phyloP scores from a whole-genome alignment of 2,797 vertebrate genomes.

The Syngnathus rostellatus region DNA sequence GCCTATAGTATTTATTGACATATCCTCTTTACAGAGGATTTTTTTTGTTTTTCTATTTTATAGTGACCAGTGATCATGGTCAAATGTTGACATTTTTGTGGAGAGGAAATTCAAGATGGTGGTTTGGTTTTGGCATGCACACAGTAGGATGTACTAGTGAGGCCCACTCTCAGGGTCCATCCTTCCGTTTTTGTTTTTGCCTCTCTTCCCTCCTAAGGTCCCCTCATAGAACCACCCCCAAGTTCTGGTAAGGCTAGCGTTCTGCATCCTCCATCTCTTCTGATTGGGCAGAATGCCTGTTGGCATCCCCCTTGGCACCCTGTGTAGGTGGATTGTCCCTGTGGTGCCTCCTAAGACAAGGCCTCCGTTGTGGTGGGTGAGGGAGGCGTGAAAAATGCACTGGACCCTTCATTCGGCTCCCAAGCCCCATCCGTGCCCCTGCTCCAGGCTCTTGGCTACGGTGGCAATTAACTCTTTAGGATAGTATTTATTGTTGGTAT shows the following conservation, averaged over 20 bases:
- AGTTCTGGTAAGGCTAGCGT: conserved; percentile 32
- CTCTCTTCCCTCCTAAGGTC: conserved; percentile 19
- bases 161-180: conserved; percentile 37
- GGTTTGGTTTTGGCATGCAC: conserved; percentile 23
- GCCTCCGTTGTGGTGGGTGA: conserved; percentile 63
- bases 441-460: conserved; percentile 31
- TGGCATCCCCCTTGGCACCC: conserved; percentile 56
- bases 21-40: conserved; percentile 10
- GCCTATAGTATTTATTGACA: not conserved
- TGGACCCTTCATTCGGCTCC: conserved; percentile 46
- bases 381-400: conserved; percentile 63
- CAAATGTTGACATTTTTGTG: conserved; percentile 22
- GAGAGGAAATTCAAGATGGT: conserved; percentile 6
- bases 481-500: not conserved
- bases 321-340: conserved; percentile 58
- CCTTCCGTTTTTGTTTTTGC: conserved; percentile 16
- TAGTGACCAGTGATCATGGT: conserved; percentile 8
- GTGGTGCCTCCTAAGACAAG: conserved; percentile 58
- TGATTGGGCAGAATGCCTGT: conserved; percentile 57
- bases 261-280: conserved; percentile 44
- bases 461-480: conserved; percentile 22
- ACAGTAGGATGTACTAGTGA: conserved; percentile 41
- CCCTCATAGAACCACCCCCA: conserved; percentile 24
- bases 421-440: conserved; percentile 55
- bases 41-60: conserved; percentile 8